Conservation (phyloP, 2,888 invertebrate species). For the Ramazzottius varieornatus region DNA sequence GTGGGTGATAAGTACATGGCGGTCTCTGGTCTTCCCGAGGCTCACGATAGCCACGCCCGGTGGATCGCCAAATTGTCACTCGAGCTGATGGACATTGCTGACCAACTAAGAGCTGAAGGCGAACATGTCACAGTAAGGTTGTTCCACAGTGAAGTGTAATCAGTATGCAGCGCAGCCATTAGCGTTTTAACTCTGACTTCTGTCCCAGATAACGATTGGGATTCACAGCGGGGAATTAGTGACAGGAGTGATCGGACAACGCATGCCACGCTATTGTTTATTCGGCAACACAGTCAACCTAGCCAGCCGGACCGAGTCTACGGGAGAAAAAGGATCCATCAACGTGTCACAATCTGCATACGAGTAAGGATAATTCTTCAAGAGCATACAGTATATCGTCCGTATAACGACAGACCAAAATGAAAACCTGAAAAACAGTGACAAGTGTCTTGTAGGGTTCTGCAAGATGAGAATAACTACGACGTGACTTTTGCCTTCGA, state of each 20-base stretch:
- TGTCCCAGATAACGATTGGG: conserved; percentile 67
- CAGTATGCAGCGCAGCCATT: neutral
- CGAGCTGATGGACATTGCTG: conserved; percentile 80
- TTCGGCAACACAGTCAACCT: conserved; percentile 82
- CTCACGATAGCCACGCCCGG: conserved; percentile 60
- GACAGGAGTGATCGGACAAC: conserved; percentile 72
- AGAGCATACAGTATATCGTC: neutral
- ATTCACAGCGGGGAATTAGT: conserved; percentile 81
- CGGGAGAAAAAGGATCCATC: conserved; percentile 58
- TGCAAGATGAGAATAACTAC: conserved; percentile 49
- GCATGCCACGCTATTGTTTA: conserved; percentile 72
- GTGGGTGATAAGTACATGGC: conserved; percentile 97
- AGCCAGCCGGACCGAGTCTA: conserved; percentile 73
- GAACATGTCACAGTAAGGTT: conserved; percentile 41
- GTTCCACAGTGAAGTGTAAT: too few species aligned
- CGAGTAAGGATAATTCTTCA: conserved; percentile 32
- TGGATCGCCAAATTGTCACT: conserved; percentile 66
- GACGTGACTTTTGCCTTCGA: conserved; percentile 58
- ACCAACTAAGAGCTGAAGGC: conserved; percentile 54
- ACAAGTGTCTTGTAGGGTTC: too few species aligned
- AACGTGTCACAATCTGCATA: conserved; percentile 76
- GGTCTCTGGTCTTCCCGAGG: conserved; percentile 73
- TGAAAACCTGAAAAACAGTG: neutral
- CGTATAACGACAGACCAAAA: neutral
- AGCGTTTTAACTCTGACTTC: neutral